A percentile compares a stretch with the other conserved stretches of the same genome.
These are phyloP conservation scores for Ophion ellenae DNA, from an alignment of 2,888 invertebrate species.

Conservation along the genomic window DNA sequence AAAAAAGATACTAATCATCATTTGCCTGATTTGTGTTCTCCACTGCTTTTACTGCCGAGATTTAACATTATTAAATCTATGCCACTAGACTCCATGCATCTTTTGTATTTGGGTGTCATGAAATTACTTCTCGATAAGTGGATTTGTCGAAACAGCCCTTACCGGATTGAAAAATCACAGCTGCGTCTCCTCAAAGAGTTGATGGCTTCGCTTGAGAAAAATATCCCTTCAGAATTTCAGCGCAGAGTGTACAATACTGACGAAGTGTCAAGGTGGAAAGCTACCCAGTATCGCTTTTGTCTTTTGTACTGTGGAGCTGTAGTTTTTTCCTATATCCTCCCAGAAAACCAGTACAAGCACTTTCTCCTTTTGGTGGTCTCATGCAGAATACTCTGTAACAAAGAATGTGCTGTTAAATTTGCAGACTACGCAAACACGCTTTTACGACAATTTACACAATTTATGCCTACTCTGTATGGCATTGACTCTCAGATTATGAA, in stretches of 20 bases:
- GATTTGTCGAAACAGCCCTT: too few species aligned
- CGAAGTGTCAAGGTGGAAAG: conserved; percentile 37
- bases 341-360: conserved; percentile 44
- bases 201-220: neutral
- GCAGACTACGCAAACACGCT: conserved; percentile 34
- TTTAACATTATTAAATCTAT: too few species aligned
- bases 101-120: too few species aligned
- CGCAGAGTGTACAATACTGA: conserved; percentile 54
- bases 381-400: conserved; percentile 55
- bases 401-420: conserved; percentile 22
- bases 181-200: too few species aligned
- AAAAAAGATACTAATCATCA: conserved; percentile 12
- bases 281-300: conserved; percentile 63
- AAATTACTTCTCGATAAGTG: too few species aligned
- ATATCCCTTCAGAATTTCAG: conserved; percentile 61
- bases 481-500: conserved; percentile 45
- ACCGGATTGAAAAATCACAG: too few species aligned
- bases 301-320: conserved; percentile 53
- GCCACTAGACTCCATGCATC: too few species aligned
- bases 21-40: conserved; percentile 12
- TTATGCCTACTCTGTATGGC: conserved; percentile 58
- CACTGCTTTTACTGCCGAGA: conserved; percentile 11
- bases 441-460: conserved; percentile 48
- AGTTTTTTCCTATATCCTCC: conserved; percentile 18
- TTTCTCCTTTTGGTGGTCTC: conserved; percentile 47